phyloP scores from a whole-genome alignment of 1,140 invertebrate species.

The Nasonia vitripennis region DNA sequence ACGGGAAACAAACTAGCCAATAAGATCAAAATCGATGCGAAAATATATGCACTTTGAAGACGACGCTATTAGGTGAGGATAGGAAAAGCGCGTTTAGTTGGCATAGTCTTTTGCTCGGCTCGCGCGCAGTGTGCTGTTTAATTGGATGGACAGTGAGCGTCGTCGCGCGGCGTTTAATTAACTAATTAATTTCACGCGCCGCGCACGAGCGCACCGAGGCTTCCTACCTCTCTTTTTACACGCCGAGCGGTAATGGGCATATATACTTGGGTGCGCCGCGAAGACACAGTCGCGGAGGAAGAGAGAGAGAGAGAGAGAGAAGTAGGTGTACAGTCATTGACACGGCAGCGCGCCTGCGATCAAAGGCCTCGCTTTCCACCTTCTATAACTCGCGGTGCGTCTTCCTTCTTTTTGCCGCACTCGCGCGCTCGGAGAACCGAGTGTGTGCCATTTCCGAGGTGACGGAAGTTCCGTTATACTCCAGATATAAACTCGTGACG shows the following conservation, averaged over 20 bases:
- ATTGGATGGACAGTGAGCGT: slow-evolving; percentile 67
- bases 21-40: too few relatives aligned
- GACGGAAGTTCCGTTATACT: not conserved
- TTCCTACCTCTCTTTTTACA: not conserved
- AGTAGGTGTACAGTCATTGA: not conserved
- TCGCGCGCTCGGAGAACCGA: not conserved
- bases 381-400: not conserved
- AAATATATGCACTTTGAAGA: too few relatives aligned
- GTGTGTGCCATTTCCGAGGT: not conserved
- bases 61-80: not conserved
- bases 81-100: not conserved
- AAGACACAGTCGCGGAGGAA: not conserved
- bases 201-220: slow-evolving; percentile 49
- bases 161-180: slow-evolving; percentile 68
- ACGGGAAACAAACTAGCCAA: too few relatives aligned
- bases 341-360: not conserved
- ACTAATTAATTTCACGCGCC: slow-evolving; percentile 72
- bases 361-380: slow-evolving; percentile 7
- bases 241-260: not conserved
- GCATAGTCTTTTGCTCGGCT: slow-evolving; percentile 17
- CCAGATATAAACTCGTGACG: not conserved
- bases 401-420: not conserved
- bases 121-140: slow-evolving; percentile 63
- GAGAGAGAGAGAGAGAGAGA: slow-evolving; percentile 2
- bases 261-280: not conserved